These are phyloP conservation scores for Nephrotoma flavescens DNA, from an alignment of 2,888 invertebrate genomes.

Conservation along the genomic window DNA sequence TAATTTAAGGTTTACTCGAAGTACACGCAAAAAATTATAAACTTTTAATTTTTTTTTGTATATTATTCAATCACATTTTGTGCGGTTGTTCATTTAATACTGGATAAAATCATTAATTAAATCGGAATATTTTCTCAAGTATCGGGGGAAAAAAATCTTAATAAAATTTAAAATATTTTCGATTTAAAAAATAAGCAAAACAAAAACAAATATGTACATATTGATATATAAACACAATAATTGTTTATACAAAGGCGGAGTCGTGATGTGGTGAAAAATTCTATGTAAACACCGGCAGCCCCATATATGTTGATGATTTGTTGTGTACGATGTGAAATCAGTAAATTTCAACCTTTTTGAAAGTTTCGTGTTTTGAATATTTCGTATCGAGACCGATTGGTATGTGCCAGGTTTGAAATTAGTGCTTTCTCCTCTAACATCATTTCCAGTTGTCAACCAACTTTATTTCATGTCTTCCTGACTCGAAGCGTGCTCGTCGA, in stretches of 20 bases:
- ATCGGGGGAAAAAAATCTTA: neutral
- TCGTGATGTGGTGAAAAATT: neutral
- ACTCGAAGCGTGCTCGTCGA: too few relatives aligned
- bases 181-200: neutral
- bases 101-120: neutral
- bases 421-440: too few relatives aligned
- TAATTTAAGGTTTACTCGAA: neutral
- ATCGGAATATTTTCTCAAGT: neutral
- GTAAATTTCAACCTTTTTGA: neutral
- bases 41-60: neutral
- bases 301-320: neutral
- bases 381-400: too few relatives aligned
- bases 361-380: too few relatives aligned
- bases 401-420: too few relatives aligned
- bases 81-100: neutral
- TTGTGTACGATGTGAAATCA: neutral
- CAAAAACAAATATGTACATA: neutral
- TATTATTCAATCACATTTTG: neutral
- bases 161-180: neutral
- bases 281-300: neutral
- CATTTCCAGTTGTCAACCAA: too few relatives aligned
- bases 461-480: too few relatives aligned
- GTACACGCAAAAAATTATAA: neutral
- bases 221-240: neutral
- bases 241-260: neutral